These are phyloP conservation scores for Sitta europaea DNA, from an alignment of 2,113 vertebrate species.

Conservation along the genomic window DNA sequence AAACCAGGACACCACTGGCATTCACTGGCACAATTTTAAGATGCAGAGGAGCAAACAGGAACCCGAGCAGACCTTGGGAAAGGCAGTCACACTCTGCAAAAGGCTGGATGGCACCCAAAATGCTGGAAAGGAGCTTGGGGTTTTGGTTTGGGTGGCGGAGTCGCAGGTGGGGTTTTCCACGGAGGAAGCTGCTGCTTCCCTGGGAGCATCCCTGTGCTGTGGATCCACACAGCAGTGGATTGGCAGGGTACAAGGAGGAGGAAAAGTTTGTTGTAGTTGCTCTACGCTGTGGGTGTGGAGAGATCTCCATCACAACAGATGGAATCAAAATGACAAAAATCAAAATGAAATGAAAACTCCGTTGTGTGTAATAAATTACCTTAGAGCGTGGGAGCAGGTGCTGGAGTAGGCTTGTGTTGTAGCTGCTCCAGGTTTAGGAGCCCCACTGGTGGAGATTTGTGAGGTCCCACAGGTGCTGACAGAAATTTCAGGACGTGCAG, in stretches of 20 bases:
- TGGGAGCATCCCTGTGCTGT: rapidly evolving
- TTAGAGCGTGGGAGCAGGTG: rapidly evolving
- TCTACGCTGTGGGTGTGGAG: rapidly evolving
- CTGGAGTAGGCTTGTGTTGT: not conserved
- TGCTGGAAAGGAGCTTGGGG: rapidly evolving
- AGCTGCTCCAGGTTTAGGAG: not conserved
- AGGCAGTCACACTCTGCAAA: rapidly evolving
- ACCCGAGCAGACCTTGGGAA: not conserved
- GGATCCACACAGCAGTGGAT: rapidly evolving
- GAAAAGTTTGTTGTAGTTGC: not conserved
- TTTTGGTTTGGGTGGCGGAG: not conserved
- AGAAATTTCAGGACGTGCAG: rapidly evolving
- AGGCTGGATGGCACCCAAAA: rapidly evolving
- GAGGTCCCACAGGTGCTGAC: rapidly evolving
- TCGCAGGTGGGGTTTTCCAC: not conserved
- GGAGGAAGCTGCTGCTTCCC: rapidly evolving
- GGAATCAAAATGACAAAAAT: not conserved
- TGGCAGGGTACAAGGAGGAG: not conserved
- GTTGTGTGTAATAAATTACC: rapidly evolving
- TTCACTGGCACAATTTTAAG: not conserved
- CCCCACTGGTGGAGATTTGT: not conserved
- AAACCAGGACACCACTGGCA: not conserved
- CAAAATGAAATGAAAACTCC: not conserved
- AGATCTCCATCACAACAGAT: not conserved
- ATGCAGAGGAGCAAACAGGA: not conserved